phyloP scores from a whole-genome alignment of 2,888 invertebrate genomes.

The Cataglyphis rosenhaueri region DNA sequence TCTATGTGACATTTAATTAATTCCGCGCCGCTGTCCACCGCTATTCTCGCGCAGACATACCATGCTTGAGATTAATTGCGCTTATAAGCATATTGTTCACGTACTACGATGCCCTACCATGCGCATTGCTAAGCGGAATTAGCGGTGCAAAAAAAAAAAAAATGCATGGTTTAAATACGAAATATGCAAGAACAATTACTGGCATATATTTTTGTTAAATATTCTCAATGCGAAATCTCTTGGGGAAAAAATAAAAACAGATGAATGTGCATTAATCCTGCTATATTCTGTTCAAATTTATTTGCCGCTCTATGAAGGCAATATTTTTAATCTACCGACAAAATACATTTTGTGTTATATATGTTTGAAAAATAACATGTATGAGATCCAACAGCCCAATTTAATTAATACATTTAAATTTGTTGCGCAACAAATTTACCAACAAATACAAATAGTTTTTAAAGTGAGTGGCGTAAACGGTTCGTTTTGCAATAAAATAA shows the following conservation, averaged over 20 bases:
- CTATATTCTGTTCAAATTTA: constrained; percentile 28
- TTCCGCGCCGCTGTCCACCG: constrained; percentile 15
- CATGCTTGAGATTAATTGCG: constrained; percentile 39
- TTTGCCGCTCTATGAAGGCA: constrained; percentile 23
- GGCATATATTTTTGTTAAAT: constrained; percentile 44
- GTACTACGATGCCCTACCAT: neutral
- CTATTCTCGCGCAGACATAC: constrained; percentile 29
- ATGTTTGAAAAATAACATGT: constrained; percentile 22
- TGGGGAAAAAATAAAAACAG: neutral
- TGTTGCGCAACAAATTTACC: constrained; percentile 35
- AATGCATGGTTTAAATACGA: constrained; percentile 9
- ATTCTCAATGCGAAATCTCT: constrained; percentile 10
- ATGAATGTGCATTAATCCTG: constrained; percentile 24
- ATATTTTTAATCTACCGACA: constrained; percentile 47
- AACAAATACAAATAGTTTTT: constrained; percentile 21
- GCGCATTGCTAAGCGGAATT: constrained; percentile 32
- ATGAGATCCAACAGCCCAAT: constrained; percentile 6
- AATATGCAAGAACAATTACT: constrained; percentile 30
- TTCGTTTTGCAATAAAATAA: constrained; percentile 37
- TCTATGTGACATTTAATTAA: constrained; percentile 56
- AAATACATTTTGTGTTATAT: constrained; percentile 37
- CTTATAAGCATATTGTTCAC: constrained; percentile 49
- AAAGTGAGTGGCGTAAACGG: constrained; percentile 8
- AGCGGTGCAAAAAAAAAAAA: constrained; percentile 39
- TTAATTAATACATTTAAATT: constrained; percentile 46